A percentile compares a stretch with the other conserved stretches of the same genome.
These are phyloP conservation scores for Notothenia coriiceps DNA, from an alignment of 2,113 vertebrate genomes.

Conservation along the genomic window DNA sequence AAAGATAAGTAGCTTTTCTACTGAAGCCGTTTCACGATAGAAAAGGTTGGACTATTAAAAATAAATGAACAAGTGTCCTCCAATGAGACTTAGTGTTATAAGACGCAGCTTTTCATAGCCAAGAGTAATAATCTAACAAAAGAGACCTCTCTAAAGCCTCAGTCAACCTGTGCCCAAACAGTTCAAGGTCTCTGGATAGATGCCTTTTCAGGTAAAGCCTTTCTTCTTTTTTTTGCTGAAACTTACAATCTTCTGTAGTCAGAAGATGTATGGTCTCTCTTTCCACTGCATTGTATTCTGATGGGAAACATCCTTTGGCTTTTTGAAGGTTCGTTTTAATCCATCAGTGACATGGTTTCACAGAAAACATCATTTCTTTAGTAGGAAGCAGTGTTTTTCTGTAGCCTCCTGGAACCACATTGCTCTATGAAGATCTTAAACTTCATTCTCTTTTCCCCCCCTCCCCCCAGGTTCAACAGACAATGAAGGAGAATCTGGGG, in stretches of 20 bases:
- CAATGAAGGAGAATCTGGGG: constrained; percentile 91
- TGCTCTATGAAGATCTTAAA: neutral
- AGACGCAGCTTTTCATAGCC: constrained; percentile 17
- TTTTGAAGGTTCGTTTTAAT: neutral
- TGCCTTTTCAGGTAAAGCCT: neutral
- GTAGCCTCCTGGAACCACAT: neutral
- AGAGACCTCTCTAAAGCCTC: constrained; percentile 10
- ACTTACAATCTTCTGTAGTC: neutral
- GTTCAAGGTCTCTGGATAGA: constrained; percentile 9
- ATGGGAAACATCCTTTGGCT: neutral
- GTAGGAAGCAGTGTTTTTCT: neutral
- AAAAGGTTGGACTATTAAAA: constrained; percentile 3
- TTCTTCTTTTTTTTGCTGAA: constrained; percentile 9
- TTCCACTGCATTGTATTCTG: neutral
- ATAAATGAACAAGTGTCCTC: neutral
- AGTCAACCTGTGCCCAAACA: constrained; percentile 1
- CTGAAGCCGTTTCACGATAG: neutral
- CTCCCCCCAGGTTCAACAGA: constrained; percentile 87
- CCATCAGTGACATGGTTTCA: neutral
- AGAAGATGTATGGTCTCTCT: neutral
- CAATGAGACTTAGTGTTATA: neutral
- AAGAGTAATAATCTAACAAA: constrained; percentile 14
- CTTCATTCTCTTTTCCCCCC: neutral
- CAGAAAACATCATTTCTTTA: constrained; percentile 4
- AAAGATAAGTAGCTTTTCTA: neutral